These are phyloP conservation scores for Nematolebias whitei DNA, from an alignment of 2,113 vertebrate genomes.

Conservation along the genomic window DNA sequence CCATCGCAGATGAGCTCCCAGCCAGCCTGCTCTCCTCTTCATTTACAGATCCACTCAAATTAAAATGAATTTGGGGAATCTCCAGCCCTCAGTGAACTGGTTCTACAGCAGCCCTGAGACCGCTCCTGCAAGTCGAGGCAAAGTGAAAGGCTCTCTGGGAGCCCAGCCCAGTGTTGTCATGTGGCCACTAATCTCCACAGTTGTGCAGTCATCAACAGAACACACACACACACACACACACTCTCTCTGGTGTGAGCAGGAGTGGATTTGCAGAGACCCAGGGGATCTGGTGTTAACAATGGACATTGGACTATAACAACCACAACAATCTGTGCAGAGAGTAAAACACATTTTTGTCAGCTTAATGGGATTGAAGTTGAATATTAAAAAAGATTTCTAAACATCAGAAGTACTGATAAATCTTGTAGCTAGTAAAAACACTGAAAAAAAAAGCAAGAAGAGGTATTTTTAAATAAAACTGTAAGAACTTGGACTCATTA, in stretches of 20 bases:
- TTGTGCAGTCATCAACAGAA: conserved; percentile 54
- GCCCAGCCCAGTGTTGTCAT: conserved; percentile 65
- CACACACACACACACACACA: conserved; percentile 44
- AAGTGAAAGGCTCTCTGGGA: conserved; percentile 66
- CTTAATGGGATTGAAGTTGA: not conserved
- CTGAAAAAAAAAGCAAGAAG: not conserved
- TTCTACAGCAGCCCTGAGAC: conserved; percentile 31
- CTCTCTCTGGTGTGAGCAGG: conserved; percentile 14
- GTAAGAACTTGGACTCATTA: not conserved
- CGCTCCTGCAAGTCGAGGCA: conserved; percentile 41
- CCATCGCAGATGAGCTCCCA: conserved; percentile 42
- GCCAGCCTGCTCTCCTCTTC: conserved; percentile 24
- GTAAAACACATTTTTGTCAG: not conserved
- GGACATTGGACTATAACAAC: conserved; percentile 30
- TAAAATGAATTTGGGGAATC: conserved; percentile 32
- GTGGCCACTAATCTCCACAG: conserved; percentile 71
- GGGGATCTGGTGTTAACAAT: conserved; percentile 39
- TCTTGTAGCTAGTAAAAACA: too few species aligned
- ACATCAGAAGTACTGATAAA: too few species aligned
- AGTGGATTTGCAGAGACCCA: conserved; percentile 27
- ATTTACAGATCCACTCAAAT: conserved; percentile 39
- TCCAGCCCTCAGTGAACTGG: conserved; percentile 44
- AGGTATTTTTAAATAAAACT: not conserved
- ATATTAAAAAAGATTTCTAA: too few species aligned
- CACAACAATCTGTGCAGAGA: conserved; percentile 17